phyloP scores from a whole-genome alignment of 2,888 invertebrate species.

The Drosophila limbata region DNA sequence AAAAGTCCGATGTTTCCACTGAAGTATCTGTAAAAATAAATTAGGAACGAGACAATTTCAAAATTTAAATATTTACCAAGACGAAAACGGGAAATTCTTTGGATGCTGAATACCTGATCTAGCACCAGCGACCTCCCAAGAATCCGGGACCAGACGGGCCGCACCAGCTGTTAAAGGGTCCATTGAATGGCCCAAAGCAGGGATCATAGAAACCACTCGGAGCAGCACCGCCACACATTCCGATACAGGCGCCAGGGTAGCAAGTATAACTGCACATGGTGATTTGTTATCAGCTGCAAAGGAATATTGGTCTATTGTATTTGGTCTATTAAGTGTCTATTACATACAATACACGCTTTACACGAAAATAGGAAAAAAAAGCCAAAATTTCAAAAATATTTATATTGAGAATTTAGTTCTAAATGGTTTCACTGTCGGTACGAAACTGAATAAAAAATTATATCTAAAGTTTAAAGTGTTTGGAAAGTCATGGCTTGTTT shows the following conservation, averaged over 20 bases:
- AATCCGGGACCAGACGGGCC: conserved; percentile 49
- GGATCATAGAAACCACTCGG: conserved; percentile 68
- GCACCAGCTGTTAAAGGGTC: conserved; percentile 49
- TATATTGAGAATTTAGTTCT: conserved; percentile 25
- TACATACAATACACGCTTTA: conserved; percentile 16
- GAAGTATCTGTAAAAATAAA: background rate
- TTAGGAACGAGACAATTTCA: background rate
- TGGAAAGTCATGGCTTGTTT: conserved; percentile 21
- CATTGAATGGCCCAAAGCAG: conserved; percentile 45
- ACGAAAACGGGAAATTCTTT: too few species aligned
- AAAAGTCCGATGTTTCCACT: background rate
- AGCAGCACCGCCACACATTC: conserved; percentile 52
- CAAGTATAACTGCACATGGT: conserved; percentile 55
- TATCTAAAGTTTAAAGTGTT: background rate
- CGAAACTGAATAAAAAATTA: conserved; percentile 8
- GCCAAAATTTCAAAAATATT: conserved; percentile 28
- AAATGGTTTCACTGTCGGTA: conserved; percentile 5
- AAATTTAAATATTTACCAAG: background rate
- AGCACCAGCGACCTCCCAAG: conserved; percentile 54
- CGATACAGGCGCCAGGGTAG: conserved; percentile 56
- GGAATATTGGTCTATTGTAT: background rate
- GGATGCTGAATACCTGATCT: background rate
- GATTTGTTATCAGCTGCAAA: conserved; percentile 21
- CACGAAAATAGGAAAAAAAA: conserved; percentile 39
- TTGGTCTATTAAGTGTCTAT: too few species aligned